Percentiles rank a stretch among this genome's conserved stretches.
Conservation (phyloP, 2,797 vertebrate species). For the Miichthys miiuy region DNA sequence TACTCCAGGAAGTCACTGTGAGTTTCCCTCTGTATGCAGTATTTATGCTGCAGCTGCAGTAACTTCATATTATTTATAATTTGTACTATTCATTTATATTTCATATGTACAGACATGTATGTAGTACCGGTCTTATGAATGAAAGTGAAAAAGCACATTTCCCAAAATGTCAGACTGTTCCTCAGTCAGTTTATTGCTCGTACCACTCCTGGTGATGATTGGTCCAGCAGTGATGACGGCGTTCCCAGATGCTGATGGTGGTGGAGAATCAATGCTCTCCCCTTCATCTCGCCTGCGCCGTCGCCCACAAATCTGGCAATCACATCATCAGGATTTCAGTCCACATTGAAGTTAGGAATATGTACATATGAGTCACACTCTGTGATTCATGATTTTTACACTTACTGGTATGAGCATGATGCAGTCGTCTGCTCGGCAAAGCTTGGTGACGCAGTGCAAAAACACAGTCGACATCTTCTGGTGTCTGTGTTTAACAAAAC, state of each 20-base stretch:
- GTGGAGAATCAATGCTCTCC: conserved; percentile 78
- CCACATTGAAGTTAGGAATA: conserved; percentile 9
- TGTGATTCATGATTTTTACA: conserved; percentile 20
- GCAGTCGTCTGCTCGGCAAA: conserved; percentile 95
- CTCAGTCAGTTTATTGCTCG: conserved; percentile 26
- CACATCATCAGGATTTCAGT: conserved; percentile 42
- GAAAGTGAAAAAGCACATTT: neutral
- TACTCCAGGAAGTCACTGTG: neutral
- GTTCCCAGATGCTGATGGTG: conserved; percentile 86
- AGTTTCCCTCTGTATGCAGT: neutral
- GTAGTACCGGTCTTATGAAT: neutral
- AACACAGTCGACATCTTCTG: conserved; percentile 99
- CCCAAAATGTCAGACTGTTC: conserved; percentile 12
- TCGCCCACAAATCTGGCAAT: conserved; percentile 91
- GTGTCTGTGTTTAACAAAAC: conserved; percentile 98
- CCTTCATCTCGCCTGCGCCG: conserved; percentile 88
- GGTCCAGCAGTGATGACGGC: conserved; percentile 93
- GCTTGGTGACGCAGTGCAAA: conserved; percentile 96
- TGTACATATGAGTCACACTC: neutral
- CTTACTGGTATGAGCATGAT: conserved; percentile 93
- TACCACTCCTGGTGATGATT: conserved; percentile 97
- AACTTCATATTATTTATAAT: neutral
- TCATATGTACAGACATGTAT: neutral
- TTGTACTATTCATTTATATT: too few relatives aligned
- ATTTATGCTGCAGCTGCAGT: neutral